Conservation (phyloP, 2,888 invertebrate species). For the Drosophila longiperda region DNA sequence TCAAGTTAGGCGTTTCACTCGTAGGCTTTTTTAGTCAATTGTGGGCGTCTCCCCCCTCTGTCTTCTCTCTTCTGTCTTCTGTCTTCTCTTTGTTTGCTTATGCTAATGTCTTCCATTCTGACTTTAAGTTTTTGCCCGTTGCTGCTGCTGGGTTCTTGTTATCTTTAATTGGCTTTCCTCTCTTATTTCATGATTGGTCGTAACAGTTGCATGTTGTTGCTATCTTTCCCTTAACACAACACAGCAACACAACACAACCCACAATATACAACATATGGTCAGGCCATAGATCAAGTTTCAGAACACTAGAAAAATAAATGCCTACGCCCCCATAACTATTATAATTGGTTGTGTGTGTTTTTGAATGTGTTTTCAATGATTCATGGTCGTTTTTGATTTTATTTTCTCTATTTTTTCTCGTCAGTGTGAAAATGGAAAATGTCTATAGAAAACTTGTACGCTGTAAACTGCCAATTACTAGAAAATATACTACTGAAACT, state of each 20-base stretch:
- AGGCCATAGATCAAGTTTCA: constrained; percentile 62
- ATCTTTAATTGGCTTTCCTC: constrained; percentile 75
- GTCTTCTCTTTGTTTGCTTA: constrained; percentile 49
- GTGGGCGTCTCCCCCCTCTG: constrained; percentile 25
- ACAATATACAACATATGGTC: constrained; percentile 43
- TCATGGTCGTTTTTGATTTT: constrained; percentile 71
- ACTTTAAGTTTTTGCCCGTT: constrained; percentile 45
- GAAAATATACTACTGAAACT: constrained; percentile 4
- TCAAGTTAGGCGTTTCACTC: constrained; percentile 64
- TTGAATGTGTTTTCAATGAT: constrained; percentile 70
- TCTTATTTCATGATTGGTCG: constrained; percentile 60
- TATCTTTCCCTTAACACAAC: constrained; percentile 1
- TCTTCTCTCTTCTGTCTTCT: neutral
- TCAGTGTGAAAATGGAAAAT: constrained; percentile 19
- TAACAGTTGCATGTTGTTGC: constrained; percentile 44
- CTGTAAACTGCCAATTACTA: constrained; percentile 48
- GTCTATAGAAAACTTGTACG: constrained; percentile 12
- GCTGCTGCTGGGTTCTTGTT: constrained; percentile 61
- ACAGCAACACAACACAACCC: neutral
- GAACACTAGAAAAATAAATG: constrained; percentile 21
- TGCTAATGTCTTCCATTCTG: constrained; percentile 62
- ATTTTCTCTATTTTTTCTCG: constrained; percentile 28
- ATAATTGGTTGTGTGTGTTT: constrained; percentile 67
- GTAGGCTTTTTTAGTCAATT: constrained; percentile 34
- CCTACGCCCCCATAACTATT: constrained; percentile 44